Evolutionary conservation across 2,797 vertebrate species (phyloP).

Genomic region (Lophius americanus): DNA sequence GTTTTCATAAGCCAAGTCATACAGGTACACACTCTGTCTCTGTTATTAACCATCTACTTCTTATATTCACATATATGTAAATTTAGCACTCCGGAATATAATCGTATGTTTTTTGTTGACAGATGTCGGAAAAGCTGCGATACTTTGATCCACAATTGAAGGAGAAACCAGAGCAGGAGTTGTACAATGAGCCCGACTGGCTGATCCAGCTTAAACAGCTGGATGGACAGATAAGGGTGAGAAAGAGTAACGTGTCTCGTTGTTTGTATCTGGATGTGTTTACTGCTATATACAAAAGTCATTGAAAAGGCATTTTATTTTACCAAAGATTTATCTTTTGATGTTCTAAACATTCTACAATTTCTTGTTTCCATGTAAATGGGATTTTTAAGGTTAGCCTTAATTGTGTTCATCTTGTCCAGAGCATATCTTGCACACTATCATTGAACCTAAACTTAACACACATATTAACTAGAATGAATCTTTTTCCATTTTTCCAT

Average conservation of each 20-base stretch:
- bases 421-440: too few species aligned
- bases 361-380: too few species aligned
- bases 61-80: not conserved
- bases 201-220: constrained; percentile 85
- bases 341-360: too few species aligned
- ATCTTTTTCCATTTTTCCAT: too few species aligned
- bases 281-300: not conserved
- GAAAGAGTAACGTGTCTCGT: not conserved
- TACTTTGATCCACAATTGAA: constrained; percentile 96
- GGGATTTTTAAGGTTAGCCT: too few species aligned
- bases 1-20: constrained; percentile 91
- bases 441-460: too few species aligned
- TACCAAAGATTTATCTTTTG: too few species aligned
- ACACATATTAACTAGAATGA: too few species aligned
- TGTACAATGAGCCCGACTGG: constrained; percentile 90
- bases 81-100: not conserved
- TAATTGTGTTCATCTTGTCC: too few species aligned
- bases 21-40: constrained; percentile 79
- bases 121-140: constrained; percentile 91
- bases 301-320: not conserved
- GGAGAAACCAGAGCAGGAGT: constrained; percentile 94
- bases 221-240: constrained; percentile 89
- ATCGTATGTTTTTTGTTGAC: constrained; percentile 23
- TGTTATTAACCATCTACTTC: not conserved
- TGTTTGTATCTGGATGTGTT: not conserved